Evolutionary conservation across 1,140 invertebrate genomes (phyloP), one percentile per base, ranked within the genome.

Genomic region (Choristoneura fumiferana): DNA sequence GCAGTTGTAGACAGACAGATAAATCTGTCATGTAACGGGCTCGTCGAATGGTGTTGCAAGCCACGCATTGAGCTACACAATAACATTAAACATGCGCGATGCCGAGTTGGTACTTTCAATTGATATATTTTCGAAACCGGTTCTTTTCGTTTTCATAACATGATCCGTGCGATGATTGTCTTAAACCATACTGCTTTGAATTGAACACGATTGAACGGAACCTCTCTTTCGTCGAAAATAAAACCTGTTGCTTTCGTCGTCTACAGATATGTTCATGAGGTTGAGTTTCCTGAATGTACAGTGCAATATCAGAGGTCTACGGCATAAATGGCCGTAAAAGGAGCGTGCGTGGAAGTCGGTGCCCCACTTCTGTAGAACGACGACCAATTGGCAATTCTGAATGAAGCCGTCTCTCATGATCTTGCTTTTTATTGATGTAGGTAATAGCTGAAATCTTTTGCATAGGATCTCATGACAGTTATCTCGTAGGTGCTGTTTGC

Each of bases 61-160:
- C 60, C 58, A 53, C 49, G 45, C 58, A 64, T 63, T 67, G 62
- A 65, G 67, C 67, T 58, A 61, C 69, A 78, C 75, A 84, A 87
- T 87, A 80, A 80, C 67, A 84, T 81, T 79, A 81, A 78, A 84
- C 80, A 84, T 80, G 70, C 72, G 68, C 57, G 58, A 29, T 29
- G 22, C 22, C 67, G 57, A 56, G 39, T 65, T 63, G 74, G 68
- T 71, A 75, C 78, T 82, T 86, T 78, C 81, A 82, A 84, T 84
- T 84, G 76, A 87, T 85, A 84, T 82, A 86, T 86, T 84, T 78
- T 84, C 68, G 70, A 76, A 85, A 83, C 81, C 81, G 73, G 81
- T 84, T 43, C 40, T n/a, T 71, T 70, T 63, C 60, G 80, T 83
- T 84, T 85, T 85, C 81, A 81, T 84, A 84, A 87, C 74, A 84